Conservation (phyloP, 2,113 vertebrate species). For the Strix uralensis region DNA sequence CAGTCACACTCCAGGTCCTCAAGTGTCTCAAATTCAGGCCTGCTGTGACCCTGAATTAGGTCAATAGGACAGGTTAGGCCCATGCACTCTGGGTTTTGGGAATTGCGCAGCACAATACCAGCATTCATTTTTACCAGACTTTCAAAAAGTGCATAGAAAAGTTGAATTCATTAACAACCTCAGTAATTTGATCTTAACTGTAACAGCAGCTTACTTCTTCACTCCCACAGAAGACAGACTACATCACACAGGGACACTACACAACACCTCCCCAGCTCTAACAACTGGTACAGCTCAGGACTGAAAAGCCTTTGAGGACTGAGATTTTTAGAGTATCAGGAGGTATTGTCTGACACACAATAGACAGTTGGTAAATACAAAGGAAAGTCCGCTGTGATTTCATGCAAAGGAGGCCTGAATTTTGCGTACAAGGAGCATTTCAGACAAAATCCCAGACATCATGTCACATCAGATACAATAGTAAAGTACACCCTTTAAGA, state of each 20-base stretch:
- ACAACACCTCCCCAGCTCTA: not conserved
- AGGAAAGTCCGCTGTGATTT: not conserved
- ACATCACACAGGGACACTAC: not conserved
- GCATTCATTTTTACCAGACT: not conserved
- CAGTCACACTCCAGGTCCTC: not conserved
- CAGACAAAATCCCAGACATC: not conserved
- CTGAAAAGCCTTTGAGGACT: not conserved
- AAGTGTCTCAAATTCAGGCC: not conserved
- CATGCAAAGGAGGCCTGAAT: not conserved
- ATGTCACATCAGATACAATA: not conserved
- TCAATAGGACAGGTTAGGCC: not conserved
- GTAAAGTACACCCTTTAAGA: not conserved
- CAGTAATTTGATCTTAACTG: not conserved
- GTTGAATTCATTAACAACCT: not conserved
- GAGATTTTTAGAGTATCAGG: not conserved
- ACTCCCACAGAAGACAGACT: fast-evolving
- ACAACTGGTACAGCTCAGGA: not conserved
- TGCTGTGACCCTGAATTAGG: not conserved
- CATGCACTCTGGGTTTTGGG: not conserved
- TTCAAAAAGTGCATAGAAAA: not conserved
- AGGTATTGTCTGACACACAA: not conserved
- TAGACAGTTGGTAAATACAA: not conserved
- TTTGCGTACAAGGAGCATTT: not conserved
- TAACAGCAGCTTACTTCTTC: not conserved
- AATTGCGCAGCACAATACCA: not conserved